Base-by-base conservation (phyloP, 2,113 vertebrate genomes). In the Rhizomys pruinosus region DNA sequence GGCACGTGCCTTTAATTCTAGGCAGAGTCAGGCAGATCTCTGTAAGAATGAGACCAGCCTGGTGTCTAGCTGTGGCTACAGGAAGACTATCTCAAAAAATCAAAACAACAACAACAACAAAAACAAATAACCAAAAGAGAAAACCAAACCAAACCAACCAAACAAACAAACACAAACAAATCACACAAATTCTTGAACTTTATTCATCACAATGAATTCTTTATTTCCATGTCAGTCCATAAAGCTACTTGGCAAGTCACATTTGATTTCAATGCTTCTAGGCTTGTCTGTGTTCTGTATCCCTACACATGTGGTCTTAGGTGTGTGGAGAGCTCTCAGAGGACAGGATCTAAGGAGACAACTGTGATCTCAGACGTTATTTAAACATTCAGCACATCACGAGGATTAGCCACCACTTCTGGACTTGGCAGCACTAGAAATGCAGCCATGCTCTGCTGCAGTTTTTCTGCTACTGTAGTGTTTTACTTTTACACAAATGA, bases 401-500 rank as follows among this genome's bases (percentile, higher is more conserved):
- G 32, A 91, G 87, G n/a, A 80, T 61, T 39, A 25, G 74, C 44
- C 34, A 89, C 81, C 66, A 84, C 34, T 34, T 44, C 89, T 96
- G 96, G 95, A 92, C 90, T 97, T 96, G 94, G 95, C 96, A 92
- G 37, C 68, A 91, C 47, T 13, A 92, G 94, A 90, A 90, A 94
- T 81, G 92, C 94, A 94, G 84, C 61, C 92, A 84, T 34, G 44
- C 89, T 59, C 88, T 52, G 64, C 37, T 68, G 68, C 69, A n/a
- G n/a, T 90, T 92, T 71, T 93, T 47, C 82, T 84, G 87, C 57
- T 68, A 80, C n/a, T 29, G 27, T 63, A 76, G 81, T 86, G 29
- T 80, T 97, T 97, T 93, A 98, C 95, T 90, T 80, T 94, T 93
- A 95, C 42, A 97, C 68, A 96, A 78, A 13, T 78, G 47, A 94